phyloP scores from a whole-genome alignment of 2,113 vertebrate genomes.

The Carassius carassius region DNA sequence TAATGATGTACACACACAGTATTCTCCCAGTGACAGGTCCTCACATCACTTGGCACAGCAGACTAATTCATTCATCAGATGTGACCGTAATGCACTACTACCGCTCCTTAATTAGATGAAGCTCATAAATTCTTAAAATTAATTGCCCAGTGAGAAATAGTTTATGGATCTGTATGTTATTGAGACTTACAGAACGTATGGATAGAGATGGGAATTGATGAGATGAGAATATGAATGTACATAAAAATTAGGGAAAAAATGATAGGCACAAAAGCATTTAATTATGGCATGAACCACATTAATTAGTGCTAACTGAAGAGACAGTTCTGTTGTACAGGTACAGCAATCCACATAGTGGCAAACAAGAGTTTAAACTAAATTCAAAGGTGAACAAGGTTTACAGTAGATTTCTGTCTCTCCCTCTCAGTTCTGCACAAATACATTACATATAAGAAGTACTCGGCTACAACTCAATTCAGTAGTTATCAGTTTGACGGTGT shows the following conservation, averaged over 20 bases:
- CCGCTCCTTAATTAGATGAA: conserved; percentile 52
- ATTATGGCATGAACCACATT: conserved; percentile 1
- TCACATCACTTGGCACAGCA: conserved; percentile 27
- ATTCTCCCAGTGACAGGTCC: conserved; percentile 36
- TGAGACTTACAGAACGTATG: conserved; percentile 27
- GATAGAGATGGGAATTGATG: neutral
- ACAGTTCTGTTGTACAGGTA: neutral
- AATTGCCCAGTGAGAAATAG: conserved; percentile 37
- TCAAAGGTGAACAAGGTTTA: neutral
- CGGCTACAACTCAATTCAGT: too few relatives aligned
- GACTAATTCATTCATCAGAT: conserved; percentile 49
- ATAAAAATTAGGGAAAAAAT: neutral
- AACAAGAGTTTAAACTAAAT: neutral
- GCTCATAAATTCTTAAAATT: conserved; percentile 48
- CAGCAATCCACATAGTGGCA: neutral
- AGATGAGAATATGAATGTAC: neutral
- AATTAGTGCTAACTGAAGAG: conserved; percentile 23
- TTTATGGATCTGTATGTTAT: conserved; percentile 36
- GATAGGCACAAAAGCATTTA: neutral
- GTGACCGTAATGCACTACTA: conserved; percentile 37
- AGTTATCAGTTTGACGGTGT: too few relatives aligned
- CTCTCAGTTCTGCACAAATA: too few relatives aligned
- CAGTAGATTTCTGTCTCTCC: too few relatives aligned
- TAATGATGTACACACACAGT: conserved; percentile 41
- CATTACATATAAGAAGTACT: too few relatives aligned